Evolutionary conservation across 2,888 invertebrate genomes (phyloP).

Genomic region (Oxyteleia sp.): DNA sequence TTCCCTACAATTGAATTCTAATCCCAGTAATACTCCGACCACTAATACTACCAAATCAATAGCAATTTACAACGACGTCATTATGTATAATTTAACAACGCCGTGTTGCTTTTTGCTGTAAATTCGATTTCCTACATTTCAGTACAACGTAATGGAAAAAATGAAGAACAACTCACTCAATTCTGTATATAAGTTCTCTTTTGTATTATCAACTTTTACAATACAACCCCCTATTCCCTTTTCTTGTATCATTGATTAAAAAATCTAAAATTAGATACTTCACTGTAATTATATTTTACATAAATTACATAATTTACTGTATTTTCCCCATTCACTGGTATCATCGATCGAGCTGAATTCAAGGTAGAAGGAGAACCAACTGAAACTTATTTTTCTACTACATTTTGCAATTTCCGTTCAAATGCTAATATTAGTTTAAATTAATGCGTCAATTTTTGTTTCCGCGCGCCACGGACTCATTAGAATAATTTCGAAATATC

Average conservation of each 20-base stretch:
- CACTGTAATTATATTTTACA: conserved; percentile 12
- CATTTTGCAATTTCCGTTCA: neutral
- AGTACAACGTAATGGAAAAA: neutral
- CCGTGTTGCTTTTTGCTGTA: conserved; percentile 10
- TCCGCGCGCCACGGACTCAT: neutral
- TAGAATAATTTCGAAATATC: conserved; percentile 57
- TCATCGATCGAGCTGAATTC: conserved; percentile 20
- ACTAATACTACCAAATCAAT: conserved; percentile 37
- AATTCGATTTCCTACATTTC: conserved; percentile 12
- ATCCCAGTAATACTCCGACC: conserved; percentile 40
- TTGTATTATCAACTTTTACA: neutral
- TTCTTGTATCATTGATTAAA: too few species aligned
- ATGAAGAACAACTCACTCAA: too few species aligned
- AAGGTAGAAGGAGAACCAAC: neutral
- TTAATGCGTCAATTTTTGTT: conserved; percentile 4
- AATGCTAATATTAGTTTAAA: neutral
- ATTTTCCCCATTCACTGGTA: neutral
- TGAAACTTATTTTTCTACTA: conserved; percentile 1
- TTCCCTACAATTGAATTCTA: conserved; percentile 53
- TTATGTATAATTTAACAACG: conserved; percentile 10
- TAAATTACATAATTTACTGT: conserved; percentile 20
- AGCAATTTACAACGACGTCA: conserved; percentile 32
- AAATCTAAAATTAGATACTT: neutral
- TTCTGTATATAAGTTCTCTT: too few species aligned
- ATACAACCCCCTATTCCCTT: too few species aligned